Evolutionary conservation across 2,888 invertebrate genomes (phyloP).

Genomic region (Merodon equestris): DNA sequence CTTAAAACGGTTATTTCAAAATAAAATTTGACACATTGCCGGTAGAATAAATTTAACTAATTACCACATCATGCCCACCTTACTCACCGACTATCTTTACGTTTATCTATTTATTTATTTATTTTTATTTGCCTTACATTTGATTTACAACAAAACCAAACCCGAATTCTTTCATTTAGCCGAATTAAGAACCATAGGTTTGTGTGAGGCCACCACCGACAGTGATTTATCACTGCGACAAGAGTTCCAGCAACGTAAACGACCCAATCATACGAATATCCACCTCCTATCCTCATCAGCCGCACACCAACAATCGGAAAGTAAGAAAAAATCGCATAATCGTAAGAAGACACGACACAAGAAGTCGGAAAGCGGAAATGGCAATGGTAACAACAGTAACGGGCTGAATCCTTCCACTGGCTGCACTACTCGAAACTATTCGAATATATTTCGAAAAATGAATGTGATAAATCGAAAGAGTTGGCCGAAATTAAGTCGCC

Average conservation of each 20-base stretch:
- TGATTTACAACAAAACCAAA: slow-evolving; percentile 61
- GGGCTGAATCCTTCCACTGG: slow-evolving; percentile 69
- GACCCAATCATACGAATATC: slow-evolving; percentile 34
- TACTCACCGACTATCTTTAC: slow-evolving; percentile 1
- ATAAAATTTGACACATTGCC: too few species aligned
- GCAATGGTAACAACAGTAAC: slow-evolving; percentile 13
- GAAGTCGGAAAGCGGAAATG: slow-evolving; percentile 28
- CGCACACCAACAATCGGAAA: slow-evolving; percentile 24
- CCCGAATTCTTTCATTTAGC: slow-evolving; percentile 71
- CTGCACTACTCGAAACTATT: slow-evolving; percentile 74
- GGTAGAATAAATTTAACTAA: too few species aligned
- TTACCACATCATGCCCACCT: neutral
- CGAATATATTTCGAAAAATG: slow-evolving; percentile 74
- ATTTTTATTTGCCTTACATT: slow-evolving; percentile 61
- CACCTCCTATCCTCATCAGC: slow-evolving; percentile 48
- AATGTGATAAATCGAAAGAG: slow-evolving; percentile 69
- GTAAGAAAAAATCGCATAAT: slow-evolving; percentile 47
- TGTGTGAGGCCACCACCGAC: slow-evolving; percentile 70
- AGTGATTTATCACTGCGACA: slow-evolving; percentile 71
- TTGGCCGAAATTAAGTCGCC: slow-evolving; percentile 70
- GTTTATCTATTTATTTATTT: slow-evolving; percentile 63
- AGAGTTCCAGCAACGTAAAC: slow-evolving; percentile 61
- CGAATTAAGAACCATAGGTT: slow-evolving; percentile 74
- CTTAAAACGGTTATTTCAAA: slow-evolving; percentile 20
- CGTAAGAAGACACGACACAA: slow-evolving; percentile 63